Conservation (phyloP, 2,888 invertebrate genomes). For the Cephus pulcher region DNA sequence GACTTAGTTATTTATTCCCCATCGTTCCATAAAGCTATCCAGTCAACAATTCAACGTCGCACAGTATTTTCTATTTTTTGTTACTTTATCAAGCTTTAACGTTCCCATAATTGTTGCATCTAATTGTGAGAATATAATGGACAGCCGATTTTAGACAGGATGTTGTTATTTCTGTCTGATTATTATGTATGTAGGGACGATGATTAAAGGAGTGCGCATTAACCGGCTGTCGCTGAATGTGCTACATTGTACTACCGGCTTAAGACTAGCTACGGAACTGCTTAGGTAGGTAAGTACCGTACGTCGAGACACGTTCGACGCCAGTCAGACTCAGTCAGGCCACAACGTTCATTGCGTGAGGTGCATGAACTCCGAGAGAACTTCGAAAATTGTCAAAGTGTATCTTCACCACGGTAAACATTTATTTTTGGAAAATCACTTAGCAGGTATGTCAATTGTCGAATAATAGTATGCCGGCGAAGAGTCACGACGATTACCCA, state of each 20-base stretch:
- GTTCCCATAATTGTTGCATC: not conserved
- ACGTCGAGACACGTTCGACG: constrained; percentile 54
- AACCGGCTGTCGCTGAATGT: constrained; percentile 31
- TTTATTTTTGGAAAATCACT: not conserved
- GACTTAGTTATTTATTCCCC: not conserved
- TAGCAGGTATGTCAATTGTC: not conserved
- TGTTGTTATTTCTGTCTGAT: not conserved
- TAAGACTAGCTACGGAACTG: constrained; percentile 27
- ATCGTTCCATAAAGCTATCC: not conserved
- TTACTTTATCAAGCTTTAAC: not conserved
- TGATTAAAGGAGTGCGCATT: constrained; percentile 31
- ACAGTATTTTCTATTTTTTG: not conserved
- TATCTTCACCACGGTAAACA: not conserved
- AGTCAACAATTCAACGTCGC: not conserved
- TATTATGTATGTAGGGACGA: constrained; percentile 18
- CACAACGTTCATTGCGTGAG: constrained; percentile 55
- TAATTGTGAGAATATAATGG: not conserved
- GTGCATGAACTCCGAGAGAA: constrained; percentile 39
- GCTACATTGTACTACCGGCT: constrained; percentile 48
- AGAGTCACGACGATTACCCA: not conserved
- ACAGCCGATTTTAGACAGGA: not conserved
- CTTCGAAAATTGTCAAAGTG: not conserved
- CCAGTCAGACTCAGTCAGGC: constrained; percentile 43
- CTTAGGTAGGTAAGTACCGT: constrained; percentile 62
- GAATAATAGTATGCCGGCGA: not conserved